Evolutionary conservation across 2,888 invertebrate species (phyloP).

Genomic region (Tiliacea aurago): DNA sequence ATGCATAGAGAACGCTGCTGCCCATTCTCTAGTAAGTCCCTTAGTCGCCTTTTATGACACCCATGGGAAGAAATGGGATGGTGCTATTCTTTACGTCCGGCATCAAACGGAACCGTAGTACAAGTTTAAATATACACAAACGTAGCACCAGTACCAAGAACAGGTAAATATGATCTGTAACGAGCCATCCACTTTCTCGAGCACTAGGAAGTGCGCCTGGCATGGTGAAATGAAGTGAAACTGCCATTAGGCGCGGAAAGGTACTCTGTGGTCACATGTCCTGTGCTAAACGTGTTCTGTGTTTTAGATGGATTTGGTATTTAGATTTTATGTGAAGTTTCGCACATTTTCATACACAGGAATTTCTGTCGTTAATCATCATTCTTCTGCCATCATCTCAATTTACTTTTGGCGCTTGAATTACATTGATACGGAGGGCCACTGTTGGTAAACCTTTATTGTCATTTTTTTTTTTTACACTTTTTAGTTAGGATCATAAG

Average conservation of each 20-base stretch:
- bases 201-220: conserved; percentile 46
- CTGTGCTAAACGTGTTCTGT: conserved; percentile 25
- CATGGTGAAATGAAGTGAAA: conserved; percentile 56
- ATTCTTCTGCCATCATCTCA: no score
- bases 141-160: conserved; percentile 11
- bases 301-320: neutral
- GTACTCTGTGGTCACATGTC: conserved; percentile 36
- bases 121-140: neutral
- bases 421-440: no score
- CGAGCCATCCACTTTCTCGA: conserved; percentile 49
- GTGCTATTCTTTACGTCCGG: no score
- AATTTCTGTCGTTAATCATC: no score
- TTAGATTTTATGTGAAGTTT: neutral
- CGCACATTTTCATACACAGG: neutral
- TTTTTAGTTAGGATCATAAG: no score
- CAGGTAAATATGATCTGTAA: conserved; percentile 58
- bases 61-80: no score
- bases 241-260: conserved; percentile 37
- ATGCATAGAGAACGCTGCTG: no score
- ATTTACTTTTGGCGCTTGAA: no score
- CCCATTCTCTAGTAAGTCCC: no score
- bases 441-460: no score
- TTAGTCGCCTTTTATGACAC: no score
- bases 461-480: neutral
- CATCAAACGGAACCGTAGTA: no score